These are phyloP conservation scores for Phalanger gymnotis DNA, from an alignment of 2,797 vertebrate genomes.

Conservation along the genomic window DNA sequence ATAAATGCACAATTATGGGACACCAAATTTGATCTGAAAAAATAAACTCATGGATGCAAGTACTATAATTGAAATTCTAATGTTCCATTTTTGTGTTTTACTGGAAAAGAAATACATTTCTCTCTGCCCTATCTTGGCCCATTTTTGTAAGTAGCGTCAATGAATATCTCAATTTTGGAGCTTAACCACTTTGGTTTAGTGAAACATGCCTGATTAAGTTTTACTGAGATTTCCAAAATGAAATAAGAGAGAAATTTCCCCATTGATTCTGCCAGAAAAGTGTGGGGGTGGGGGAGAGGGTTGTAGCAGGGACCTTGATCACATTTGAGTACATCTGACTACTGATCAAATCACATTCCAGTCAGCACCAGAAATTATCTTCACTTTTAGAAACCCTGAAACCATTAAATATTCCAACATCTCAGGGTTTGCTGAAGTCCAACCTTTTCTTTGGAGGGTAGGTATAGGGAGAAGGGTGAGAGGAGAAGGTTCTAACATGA, in stretches of 20 bases:
- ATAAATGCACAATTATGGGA: constrained; percentile 48
- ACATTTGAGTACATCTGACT: constrained; percentile 67
- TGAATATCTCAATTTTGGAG: constrained; percentile 66
- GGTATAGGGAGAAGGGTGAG: background rate
- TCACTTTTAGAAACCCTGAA: background rate
- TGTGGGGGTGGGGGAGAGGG: background rate
- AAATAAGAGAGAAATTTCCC: constrained; percentile 68
- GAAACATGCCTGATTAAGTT: constrained; percentile 78
- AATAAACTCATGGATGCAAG: constrained; percentile 63
- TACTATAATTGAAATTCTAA: constrained; percentile 50
- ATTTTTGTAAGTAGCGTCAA: constrained; percentile 49
- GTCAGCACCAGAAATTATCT: constrained; percentile 56
- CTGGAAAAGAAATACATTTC: constrained; percentile 27
- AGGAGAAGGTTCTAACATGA: background rate
- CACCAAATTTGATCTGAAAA: constrained; percentile 59
- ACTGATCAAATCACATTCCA: constrained; percentile 58
- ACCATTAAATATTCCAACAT: constrained; percentile 1
- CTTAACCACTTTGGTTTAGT: constrained; percentile 69
- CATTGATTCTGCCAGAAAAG: constrained; percentile 65
- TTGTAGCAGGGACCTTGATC: constrained; percentile 52
- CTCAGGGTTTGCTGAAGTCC: constrained; percentile 12
- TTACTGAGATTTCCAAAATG: constrained; percentile 75
- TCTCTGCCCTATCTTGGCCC: background rate
- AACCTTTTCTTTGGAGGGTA: background rate
- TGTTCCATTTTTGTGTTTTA: constrained; percentile 61